These are phyloP conservation scores for Holacanthella duospinosa DNA, from an alignment of 2,888 invertebrate genomes.

Conservation along the genomic window DNA sequence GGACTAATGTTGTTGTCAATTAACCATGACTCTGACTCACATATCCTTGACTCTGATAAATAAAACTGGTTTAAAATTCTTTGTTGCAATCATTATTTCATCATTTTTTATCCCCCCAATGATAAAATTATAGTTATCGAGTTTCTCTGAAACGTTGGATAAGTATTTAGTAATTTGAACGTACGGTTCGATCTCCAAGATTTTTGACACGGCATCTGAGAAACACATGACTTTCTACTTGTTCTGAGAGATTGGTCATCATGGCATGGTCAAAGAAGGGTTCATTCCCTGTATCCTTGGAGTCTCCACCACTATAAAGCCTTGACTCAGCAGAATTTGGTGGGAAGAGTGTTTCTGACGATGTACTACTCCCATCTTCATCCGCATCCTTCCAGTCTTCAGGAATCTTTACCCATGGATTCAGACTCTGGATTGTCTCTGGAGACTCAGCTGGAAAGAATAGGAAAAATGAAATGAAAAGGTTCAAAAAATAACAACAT, in stretches of 20 bases:
- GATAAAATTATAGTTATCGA: no score
- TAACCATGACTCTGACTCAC: no score
- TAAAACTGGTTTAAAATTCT: no score
- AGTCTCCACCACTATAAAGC: conserved; percentile 6
- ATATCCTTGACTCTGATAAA: no score
- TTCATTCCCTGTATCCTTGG: conserved; percentile 15
- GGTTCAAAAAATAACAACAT: no score
- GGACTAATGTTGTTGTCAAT: no score
- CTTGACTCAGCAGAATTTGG: conserved; percentile 24
- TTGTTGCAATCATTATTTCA: no score
- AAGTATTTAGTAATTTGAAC: no score
- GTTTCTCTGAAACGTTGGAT: no score
- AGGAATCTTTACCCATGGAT: conserved; percentile 35
- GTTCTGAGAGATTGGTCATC: conserved; percentile 36
- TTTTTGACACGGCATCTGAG: conserved; percentile 35
- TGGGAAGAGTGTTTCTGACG: conserved; percentile 26
- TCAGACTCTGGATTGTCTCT: conserved; percentile 35
- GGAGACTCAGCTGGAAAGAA: conserved; percentile 27
- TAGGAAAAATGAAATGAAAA: no score
- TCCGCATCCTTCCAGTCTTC: conserved; percentile 31
- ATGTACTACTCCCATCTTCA: conserved; percentile 23
- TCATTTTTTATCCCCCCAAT: no score
- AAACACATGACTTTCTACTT: conserved; percentile 33
- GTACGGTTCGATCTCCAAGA: conserved; percentile 33
- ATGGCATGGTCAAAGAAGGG: conserved; percentile 37